phyloP scores from a whole-genome alignment of 2,797 vertebrate species.

The Spea hammondii region DNA sequence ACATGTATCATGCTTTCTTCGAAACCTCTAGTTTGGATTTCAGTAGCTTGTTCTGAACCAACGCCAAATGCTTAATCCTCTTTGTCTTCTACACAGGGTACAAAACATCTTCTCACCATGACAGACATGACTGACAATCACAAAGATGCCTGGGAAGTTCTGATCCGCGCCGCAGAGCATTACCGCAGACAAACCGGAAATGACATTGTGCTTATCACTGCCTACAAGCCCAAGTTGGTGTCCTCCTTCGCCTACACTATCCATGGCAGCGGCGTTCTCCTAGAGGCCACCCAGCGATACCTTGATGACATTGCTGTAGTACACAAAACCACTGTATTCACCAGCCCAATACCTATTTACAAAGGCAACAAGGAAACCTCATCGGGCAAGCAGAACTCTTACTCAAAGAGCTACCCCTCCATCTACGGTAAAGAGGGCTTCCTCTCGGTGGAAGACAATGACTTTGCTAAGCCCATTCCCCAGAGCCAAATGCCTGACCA shows the following conservation, averaged over 20 bases:
- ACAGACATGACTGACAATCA: constrained; percentile 84
- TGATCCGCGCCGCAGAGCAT: constrained; percentile 78
- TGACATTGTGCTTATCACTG: constrained; percentile 83
- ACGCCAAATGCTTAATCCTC: too few relatives aligned
- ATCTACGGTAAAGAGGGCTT: constrained; percentile 69
- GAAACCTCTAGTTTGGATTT: too few relatives aligned
- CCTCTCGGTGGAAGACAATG: constrained; percentile 33
- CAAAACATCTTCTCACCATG: constrained; percentile 52
- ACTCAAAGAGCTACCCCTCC: constrained; percentile 80
- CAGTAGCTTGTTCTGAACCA: too few relatives aligned
- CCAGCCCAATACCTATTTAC: constrained; percentile 38
- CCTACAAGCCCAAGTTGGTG: constrained; percentile 72
- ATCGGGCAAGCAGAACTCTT: constrained; percentile 66
- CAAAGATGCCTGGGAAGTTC: constrained; percentile 82
- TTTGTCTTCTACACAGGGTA: constrained; percentile 6
- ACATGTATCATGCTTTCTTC: too few relatives aligned
- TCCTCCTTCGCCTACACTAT: constrained; percentile 75
- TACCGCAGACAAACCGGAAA: constrained; percentile 85
- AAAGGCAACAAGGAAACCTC: constrained; percentile 59
- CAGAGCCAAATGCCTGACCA: not conserved
- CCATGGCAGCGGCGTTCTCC: constrained; percentile 82
- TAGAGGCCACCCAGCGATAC: constrained; percentile 79
- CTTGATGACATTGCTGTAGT: constrained; percentile 86
- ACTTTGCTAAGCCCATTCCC: not conserved
- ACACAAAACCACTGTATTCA: constrained; percentile 76